Conservation (phyloP, 2,113 vertebrate genomes). For the Malurus cyaneus region DNA sequence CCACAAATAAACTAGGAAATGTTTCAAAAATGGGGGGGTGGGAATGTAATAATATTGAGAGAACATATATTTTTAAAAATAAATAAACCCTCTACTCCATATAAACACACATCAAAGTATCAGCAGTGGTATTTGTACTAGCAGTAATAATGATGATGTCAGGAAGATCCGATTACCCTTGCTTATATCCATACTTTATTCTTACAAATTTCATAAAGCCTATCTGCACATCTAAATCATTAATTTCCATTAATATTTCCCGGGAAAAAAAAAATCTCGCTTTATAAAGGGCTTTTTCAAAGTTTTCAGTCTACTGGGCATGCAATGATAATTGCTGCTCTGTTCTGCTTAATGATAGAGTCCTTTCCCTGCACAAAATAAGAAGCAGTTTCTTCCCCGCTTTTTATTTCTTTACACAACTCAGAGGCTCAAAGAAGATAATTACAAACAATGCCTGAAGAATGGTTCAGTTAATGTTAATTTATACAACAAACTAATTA, state of each 20-base stretch:
- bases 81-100: background rate
- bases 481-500: constrained; percentile 99
- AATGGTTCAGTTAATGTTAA: constrained; percentile 95
- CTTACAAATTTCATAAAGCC: background rate
- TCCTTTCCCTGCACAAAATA: constrained; percentile 65
- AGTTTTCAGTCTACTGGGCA: constrained; percentile 59
- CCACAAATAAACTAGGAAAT: background rate
- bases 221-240: constrained; percentile 26
- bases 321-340: constrained; percentile 58
- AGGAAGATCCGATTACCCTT: background rate
- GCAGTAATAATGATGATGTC: background rate
- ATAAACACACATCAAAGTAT: background rate
- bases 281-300: constrained; percentile 23
- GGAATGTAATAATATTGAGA: background rate
- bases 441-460: constrained; percentile 88
- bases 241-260: constrained; percentile 32
- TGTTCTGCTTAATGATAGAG: constrained; percentile 75
- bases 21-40: background rate
- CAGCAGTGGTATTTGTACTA: background rate
- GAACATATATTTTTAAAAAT: background rate
- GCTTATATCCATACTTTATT: background rate
- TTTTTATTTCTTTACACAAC: constrained; percentile 73
- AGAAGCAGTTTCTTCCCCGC: constrained; percentile 57
- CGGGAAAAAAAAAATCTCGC: background rate
- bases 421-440: constrained; percentile 82